These are phyloP conservation scores for Tachina lurida DNA, from an alignment of 2,888 invertebrate genomes.

Conservation along the genomic window DNA sequence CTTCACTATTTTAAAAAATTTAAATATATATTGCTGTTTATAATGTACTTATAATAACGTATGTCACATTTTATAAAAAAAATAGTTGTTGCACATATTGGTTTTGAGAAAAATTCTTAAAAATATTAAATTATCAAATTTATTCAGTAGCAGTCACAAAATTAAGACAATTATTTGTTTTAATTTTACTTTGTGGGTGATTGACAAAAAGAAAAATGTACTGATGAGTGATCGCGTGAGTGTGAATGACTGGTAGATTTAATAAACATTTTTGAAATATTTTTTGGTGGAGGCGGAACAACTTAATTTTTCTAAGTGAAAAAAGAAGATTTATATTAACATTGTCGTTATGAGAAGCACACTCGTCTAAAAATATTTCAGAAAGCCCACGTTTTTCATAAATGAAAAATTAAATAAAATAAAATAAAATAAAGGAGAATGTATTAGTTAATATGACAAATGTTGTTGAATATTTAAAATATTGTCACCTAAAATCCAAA, in stretches of 20 bases:
- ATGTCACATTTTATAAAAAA: no score
- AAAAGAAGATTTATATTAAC: conserved; percentile 39
- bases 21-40: no score
- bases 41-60: no score
- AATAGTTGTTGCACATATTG: no score
- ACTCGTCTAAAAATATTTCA: conserved; percentile 38
- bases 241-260: conserved; percentile 32
- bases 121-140: no score
- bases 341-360: conserved; percentile 57
- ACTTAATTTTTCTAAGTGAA: neutral
- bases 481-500: no score
- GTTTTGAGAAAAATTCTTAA: no score
- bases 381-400: conserved; percentile 36
- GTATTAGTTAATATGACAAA: conserved; percentile 18
- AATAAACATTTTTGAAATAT: neutral
- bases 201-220: conserved; percentile 37
- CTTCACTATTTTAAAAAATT: no score
- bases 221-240: conserved; percentile 38
- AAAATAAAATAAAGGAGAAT: no score
- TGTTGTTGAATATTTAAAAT: conserved; percentile 53
- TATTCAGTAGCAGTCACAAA: conserved; percentile 37
- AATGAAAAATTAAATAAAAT: no score
- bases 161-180: conserved; percentile 31
- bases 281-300: neutral
- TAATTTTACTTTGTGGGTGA: neutral